phyloP scores from a whole-genome alignment of 2,113 vertebrate species.

The Crotalus viridis region DNA sequence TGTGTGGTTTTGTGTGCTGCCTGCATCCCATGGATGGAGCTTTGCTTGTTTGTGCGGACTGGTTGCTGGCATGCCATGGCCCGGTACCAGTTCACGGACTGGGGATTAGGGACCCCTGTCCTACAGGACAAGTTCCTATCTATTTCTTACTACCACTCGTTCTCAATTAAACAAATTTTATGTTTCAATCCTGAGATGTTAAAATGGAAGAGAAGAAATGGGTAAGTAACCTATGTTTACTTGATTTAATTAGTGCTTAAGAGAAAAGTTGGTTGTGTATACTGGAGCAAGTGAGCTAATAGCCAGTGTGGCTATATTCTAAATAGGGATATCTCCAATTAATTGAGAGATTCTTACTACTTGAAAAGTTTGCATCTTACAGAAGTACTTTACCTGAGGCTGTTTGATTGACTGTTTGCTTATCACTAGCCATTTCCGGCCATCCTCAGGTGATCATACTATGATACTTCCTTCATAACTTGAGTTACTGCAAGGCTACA shows the following conservation, averaged over 20 bases:
- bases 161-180: background rate
- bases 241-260: background rate
- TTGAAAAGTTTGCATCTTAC: background rate
- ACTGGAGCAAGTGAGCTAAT: background rate
- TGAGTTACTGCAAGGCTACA: background rate
- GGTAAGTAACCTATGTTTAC: background rate
- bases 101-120: background rate
- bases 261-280: background rate
- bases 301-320: background rate
- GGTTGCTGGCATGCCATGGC: no score
- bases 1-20: no score
- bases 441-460: background rate
- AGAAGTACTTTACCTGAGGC: background rate
- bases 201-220: background rate
- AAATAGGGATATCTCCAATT: background rate
- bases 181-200: background rate
- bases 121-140: background rate
- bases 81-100: no score
- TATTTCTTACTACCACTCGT: background rate
- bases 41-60: no score
- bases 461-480: background rate
- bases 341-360: background rate
- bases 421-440: slow-evolving; percentile 7
- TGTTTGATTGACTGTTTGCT: background rate
- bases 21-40: no score